These are phyloP conservation scores for Plebejus melissa DNA, from an alignment of 2,888 invertebrate species.

Conservation along the genomic window DNA sequence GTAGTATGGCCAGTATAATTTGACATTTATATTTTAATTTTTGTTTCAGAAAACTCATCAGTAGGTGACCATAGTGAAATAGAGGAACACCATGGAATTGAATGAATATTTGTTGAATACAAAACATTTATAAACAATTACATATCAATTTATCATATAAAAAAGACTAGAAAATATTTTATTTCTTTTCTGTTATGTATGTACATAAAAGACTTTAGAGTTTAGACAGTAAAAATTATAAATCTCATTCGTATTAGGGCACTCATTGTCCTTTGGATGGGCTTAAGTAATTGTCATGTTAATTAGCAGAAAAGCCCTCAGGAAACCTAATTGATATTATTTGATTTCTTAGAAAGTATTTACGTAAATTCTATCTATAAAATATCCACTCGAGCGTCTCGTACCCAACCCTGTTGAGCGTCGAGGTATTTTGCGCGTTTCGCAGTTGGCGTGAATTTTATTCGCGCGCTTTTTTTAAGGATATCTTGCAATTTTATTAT, in stretches of 20 bases:
- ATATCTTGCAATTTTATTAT: too few relatives aligned
- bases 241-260: neutral
- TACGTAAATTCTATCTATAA: too few relatives aligned
- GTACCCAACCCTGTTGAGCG: too few relatives aligned
- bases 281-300: neutral
- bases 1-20: neutral
- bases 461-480: too few relatives aligned
- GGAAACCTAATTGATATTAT: neutral
- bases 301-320: neutral
- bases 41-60: slow-evolving; percentile 48
- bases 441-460: too few relatives aligned
- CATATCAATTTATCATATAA: neutral
- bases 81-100: slow-evolving; percentile 35
- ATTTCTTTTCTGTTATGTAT: too few relatives aligned
- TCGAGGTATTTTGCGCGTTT: too few relatives aligned
- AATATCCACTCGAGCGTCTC: too few relatives aligned
- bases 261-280: too few relatives aligned
- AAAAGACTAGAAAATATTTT: too few relatives aligned
- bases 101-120: neutral
- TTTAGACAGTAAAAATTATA: neutral
- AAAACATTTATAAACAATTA: neutral
- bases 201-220: too few relatives aligned
- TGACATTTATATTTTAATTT: slow-evolving; percentile 31
- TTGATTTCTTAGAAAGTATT: neutral
- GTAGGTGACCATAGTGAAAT: slow-evolving; percentile 38